Evolutionary conservation across 2,888 invertebrate genomes (phyloP).

Genomic region (Drosophila meridionalis): DNA sequence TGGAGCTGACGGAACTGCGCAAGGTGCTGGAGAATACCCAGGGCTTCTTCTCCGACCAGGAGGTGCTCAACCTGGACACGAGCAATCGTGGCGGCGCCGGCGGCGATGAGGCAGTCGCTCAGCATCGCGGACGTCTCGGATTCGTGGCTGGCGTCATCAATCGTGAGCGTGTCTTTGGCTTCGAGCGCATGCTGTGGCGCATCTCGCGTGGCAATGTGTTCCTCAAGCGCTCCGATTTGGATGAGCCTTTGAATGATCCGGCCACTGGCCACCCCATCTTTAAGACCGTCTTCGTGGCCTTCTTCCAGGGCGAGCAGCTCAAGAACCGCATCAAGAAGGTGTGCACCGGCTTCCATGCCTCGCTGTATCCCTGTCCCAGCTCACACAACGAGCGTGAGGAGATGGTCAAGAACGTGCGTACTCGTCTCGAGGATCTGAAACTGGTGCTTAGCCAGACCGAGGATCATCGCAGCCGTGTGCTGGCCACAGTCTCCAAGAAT

Average conservation of each 20-base stretch:
- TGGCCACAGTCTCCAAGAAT: constrained; percentile 94
- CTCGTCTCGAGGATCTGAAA: constrained; percentile 93
- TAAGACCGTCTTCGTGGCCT: constrained; percentile 93
- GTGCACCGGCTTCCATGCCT: constrained; percentile 94
- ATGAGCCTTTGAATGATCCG: constrained; percentile 91
- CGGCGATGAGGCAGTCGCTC: constrained; percentile 70
- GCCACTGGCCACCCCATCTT: constrained; percentile 89
- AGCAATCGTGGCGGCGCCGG: constrained; percentile 92
- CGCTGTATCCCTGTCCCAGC: constrained; percentile 94
- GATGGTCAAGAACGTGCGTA: constrained; percentile 94
- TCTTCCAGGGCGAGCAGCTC: constrained; percentile 94
- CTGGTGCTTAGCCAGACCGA: constrained; percentile 92
- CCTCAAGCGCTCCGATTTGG: constrained; percentile 91
- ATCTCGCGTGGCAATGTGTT: constrained; percentile 96
- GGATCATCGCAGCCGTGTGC: constrained; percentile 93
- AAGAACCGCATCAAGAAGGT: constrained; percentile 94
- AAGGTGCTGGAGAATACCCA: constrained; percentile 98
- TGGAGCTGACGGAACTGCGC: constrained; percentile 96
- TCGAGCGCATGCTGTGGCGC: constrained; percentile 95
- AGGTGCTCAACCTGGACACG: constrained; percentile 83
- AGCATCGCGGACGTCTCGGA: constrained; percentile 86
- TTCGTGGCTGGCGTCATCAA: constrained; percentile 95
- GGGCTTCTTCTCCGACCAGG: constrained; percentile 85
- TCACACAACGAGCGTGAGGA: constrained; percentile 92
- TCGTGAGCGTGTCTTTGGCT: constrained; percentile 92